Evolutionary conservation across 2,113 vertebrate species (phyloP).

Genomic region (Rattus rattus): DNA sequence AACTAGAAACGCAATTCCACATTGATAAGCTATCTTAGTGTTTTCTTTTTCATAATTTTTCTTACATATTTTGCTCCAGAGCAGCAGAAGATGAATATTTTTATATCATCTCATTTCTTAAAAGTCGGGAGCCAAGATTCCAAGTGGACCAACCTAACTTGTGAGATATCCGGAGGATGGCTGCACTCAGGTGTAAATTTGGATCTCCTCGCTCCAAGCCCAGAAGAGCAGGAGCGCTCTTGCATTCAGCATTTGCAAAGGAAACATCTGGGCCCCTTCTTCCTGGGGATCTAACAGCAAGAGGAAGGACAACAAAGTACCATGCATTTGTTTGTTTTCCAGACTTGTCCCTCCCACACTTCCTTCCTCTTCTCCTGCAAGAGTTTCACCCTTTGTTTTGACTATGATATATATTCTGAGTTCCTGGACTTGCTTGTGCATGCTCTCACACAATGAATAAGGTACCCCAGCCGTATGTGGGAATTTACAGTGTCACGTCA

Average conservation of each 20-base stretch:
- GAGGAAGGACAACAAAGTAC: not conserved
- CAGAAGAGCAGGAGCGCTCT: not conserved
- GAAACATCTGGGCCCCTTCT: slow-evolving; percentile 63
- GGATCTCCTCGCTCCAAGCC: not conserved
- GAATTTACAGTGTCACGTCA: not conserved
- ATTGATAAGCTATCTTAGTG: not conserved
- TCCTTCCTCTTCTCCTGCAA: not conserved
- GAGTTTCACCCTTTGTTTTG: not conserved
- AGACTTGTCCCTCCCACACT: not conserved
- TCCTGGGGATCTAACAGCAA: not conserved
- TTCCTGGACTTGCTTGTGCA: not conserved
- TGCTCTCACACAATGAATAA: not conserved
- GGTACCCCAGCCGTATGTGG: not conserved
- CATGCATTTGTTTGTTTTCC: not conserved
- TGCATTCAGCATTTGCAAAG: not conserved
- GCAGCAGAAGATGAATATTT: not conserved
- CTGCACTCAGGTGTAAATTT: not conserved
- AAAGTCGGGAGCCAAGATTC: not conserved
- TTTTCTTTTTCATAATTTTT: not conserved
- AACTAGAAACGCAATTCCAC: not conserved
- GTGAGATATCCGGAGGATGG: not conserved
- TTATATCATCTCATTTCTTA: not conserved
- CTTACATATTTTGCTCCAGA: not conserved
- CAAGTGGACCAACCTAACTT: not conserved
- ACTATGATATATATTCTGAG: not conserved